Base-by-base conservation (phyloP, 2,888 invertebrate species). In the Lithophane socia region DNA sequence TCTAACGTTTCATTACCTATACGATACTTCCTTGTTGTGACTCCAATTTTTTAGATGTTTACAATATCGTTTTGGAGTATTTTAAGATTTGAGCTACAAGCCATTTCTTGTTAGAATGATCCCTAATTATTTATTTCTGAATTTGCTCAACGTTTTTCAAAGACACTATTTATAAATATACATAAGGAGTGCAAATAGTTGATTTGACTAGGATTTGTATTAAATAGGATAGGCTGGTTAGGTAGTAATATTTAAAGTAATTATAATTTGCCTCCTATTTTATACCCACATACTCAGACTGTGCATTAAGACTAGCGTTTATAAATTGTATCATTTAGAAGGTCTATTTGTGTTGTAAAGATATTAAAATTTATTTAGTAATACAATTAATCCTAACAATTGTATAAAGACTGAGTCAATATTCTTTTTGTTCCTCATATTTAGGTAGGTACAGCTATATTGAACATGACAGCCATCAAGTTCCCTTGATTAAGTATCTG, bases 111-210 rank as follows among this genome's bases (percentile, higher is more conserved):
- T 84, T 82, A 88, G 73, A 82, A 79, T 72, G 74, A 83, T 83
- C 84, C 86, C 80, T 86, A 76, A 83, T 79, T 70, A 82, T 86
- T 88, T 86, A 84, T 90, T 90, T 92, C 90, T 92, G 90, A 92
- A 92, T 92, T 94, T 94, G 94, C 94, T 94, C 94, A 94, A 94
- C 89, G 89, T 91, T 90, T 86, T 90, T 88, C 85, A 90, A 91
- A 90, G 77, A 85, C 85, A 90, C 86, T 89, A 88, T 88, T 82
- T 88, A 89, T 85, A 85, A 86, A 85, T 85, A 73, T 86, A 65
- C 81, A 63, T 74, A 79, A 86, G 86, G 80, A 89, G 79, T 89
- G 89, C 88, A 87, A 86, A 87, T 86, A 83, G 75, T 85, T 84
- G 81, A 85, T 86, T 88, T 84, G 79, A 85, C 88, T 92, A 92